Evolutionary conservation across 1,140 invertebrate genomes (phyloP).

Genomic region (Ceratitis capitata): DNA sequence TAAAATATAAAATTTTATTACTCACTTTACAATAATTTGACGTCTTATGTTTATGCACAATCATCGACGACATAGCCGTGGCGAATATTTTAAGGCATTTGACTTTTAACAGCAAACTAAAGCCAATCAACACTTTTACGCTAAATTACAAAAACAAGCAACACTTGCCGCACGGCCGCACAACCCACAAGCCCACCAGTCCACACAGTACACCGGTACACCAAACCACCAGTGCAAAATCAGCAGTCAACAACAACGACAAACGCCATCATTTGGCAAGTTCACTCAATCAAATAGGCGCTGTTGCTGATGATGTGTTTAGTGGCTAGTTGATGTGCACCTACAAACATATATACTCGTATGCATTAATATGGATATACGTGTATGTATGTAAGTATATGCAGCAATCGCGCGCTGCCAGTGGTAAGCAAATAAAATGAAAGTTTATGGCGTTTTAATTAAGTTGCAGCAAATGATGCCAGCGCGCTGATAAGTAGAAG

Average conservation of each 20-base stretch:
- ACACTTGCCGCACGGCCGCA: not conserved
- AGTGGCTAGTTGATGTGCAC: not conserved
- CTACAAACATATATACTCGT: not conserved
- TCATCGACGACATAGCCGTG: not conserved
- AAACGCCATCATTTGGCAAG: not conserved
- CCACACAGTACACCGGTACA: too few relatives aligned
- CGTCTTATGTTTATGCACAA: not conserved
- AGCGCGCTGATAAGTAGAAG: not conserved
- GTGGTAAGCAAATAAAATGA: slow-evolving; percentile 30
- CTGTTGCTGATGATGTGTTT: slow-evolving; percentile 33
- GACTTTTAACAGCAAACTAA: not conserved
- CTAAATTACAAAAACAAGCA: slow-evolving; percentile 22
- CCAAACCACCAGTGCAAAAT: too few relatives aligned
- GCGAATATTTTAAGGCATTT: not conserved
- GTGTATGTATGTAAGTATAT: not conserved
- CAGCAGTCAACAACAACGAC: not conserved
- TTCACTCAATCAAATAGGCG: slow-evolving; percentile 29
- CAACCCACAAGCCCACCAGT: too few relatives aligned
- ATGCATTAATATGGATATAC: too few relatives aligned
- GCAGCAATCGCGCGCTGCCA: not conserved
- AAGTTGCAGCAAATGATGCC: slow-evolving; percentile 13
- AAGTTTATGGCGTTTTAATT: slow-evolving; percentile 34
- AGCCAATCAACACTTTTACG: slow-evolving; percentile 29
- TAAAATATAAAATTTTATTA: not conserved
- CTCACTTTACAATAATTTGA: not conserved